phyloP scores from a whole-genome alignment of 2,888 invertebrate species.

The Trichogramma dendrolimi region DNA sequence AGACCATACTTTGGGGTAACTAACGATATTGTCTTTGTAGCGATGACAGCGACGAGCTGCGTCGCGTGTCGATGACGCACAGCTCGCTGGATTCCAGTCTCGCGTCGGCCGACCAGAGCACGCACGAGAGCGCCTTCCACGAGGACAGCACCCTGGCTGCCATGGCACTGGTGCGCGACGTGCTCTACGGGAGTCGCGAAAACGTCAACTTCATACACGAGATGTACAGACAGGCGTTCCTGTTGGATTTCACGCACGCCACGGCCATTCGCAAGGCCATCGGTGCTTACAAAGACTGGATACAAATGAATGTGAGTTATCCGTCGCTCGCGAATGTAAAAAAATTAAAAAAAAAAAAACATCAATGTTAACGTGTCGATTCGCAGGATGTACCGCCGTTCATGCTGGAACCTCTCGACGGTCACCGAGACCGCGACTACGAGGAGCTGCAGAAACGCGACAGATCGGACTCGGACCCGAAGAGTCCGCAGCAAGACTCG shows the following conservation, averaged over 20 bases:
- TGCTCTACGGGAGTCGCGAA: constrained; percentile 80
- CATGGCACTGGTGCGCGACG: constrained; percentile 75
- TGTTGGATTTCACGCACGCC: constrained; percentile 83
- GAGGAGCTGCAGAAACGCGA: constrained; percentile 44
- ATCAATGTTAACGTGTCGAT: background rate
- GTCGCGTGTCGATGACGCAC: constrained; percentile 51
- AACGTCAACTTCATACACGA: constrained; percentile 94
- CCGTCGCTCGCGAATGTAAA: constrained; percentile 3
- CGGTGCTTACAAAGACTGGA: constrained; percentile 92
- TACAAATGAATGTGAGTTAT: constrained; percentile 71
- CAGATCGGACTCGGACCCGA: constrained; percentile 37
- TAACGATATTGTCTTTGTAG: constrained; percentile 27
- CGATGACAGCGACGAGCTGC: constrained; percentile 51
- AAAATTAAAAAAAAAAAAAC: background rate
- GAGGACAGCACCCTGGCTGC: constrained; percentile 52
- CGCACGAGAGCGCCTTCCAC: constrained; percentile 41
- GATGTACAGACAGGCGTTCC: constrained; percentile 87
- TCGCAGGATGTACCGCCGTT: constrained; percentile 73
- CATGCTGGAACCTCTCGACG: constrained; percentile 64
- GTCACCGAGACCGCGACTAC: constrained; percentile 48
- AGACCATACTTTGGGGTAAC: background rate
- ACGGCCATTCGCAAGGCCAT: constrained; percentile 85
- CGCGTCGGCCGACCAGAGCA: constrained; percentile 41
- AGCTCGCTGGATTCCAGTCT: constrained; percentile 44
- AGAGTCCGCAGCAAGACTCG: constrained; percentile 42